Percentiles rank a stretch among this genome's conserved stretches.
These are phyloP conservation scores for Conomelus anceps DNA, from an alignment of 2,888 invertebrate genomes.

Conservation along the genomic window DNA sequence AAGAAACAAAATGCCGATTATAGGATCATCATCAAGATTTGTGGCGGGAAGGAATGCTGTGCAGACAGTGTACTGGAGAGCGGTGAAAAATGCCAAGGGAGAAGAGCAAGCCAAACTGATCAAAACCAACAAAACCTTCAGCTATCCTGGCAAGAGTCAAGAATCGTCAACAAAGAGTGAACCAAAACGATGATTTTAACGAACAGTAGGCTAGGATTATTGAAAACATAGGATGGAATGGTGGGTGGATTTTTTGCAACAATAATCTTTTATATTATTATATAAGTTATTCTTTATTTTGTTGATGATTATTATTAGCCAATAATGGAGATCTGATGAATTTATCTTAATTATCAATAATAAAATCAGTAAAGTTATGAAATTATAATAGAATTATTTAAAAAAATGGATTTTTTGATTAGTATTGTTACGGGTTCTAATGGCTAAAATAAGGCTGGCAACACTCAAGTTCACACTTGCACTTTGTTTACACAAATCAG, in stretches of 20 bases:
- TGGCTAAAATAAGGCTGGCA: too few species aligned
- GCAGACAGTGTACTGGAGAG: slow-evolving; percentile 71
- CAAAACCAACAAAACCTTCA: background rate
- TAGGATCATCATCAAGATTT: slow-evolving; percentile 64
- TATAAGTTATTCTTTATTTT: too few species aligned
- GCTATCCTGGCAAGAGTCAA: background rate
- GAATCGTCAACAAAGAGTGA: background rate
- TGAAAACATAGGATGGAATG: background rate
- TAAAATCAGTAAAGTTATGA: too few species aligned
- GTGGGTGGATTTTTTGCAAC: background rate
- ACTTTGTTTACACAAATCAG: too few species aligned
- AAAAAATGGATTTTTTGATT: too few species aligned
- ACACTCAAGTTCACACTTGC: too few species aligned
- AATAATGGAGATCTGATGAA: too few species aligned
- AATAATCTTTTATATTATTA: too few species aligned
- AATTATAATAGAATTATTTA: too few species aligned
- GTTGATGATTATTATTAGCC: too few species aligned
- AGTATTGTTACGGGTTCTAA: too few species aligned
- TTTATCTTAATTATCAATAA: too few species aligned
- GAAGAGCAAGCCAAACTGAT: background rate
- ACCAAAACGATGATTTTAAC: background rate
- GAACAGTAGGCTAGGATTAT: background rate
- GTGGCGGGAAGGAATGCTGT: slow-evolving; percentile 66
- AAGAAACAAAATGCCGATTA: slow-evolving; percentile 41
- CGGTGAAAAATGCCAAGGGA: slow-evolving; percentile 34